Evolutionary conservation across 2,113 vertebrate genomes (phyloP), one percentile per base, ranked within the genome.

Genomic region (Larimichthys crocea): DNA sequence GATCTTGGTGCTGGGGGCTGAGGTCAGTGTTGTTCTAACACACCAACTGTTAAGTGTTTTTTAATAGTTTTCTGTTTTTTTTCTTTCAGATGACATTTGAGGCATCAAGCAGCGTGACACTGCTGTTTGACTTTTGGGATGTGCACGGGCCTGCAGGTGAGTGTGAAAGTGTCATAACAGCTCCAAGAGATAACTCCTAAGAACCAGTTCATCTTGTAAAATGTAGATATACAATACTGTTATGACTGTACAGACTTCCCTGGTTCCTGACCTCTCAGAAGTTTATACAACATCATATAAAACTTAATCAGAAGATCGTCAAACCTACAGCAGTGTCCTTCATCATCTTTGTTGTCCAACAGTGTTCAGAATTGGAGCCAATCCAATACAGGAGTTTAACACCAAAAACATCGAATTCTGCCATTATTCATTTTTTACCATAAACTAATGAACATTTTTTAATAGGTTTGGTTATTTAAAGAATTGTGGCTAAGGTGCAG

Each of bases 61-160:
- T 60, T 24, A 74, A 67, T 46, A 0, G 10, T 7, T 0, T 9
- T 76, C 11, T 75, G 2, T 71, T n/a, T 81, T 65, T 79, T 12
- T 49, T 6, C 16, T 49, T 57, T 31, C 85, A 99, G 98, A 99
- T 99, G 97, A 92, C 96, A 52, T 99, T 99, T 72, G 90, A 93
- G 68, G 95, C 93, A 75, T 98, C 97, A 0, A 95, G 95, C 90
- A 92, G 91, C 0, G 97, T 90, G 11, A 96, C 95, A 10, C 96
- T 99, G 88, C 96, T 99, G 3, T 99, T 99, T 93, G 95, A 98
- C 86, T 97, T 97, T 94, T 99, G 98, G 98, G 94, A 91, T 1
- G 96, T 99, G n/a, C 95, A 96, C 71, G 96, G 91, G 3, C 93
- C 96, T 22, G 72, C 92, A 95, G 98, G 98, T 99, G 94, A 74